Evolutionary conservation across 2,113 vertebrate species (phyloP).

Genomic region (Podilymbus podiceps): DNA sequence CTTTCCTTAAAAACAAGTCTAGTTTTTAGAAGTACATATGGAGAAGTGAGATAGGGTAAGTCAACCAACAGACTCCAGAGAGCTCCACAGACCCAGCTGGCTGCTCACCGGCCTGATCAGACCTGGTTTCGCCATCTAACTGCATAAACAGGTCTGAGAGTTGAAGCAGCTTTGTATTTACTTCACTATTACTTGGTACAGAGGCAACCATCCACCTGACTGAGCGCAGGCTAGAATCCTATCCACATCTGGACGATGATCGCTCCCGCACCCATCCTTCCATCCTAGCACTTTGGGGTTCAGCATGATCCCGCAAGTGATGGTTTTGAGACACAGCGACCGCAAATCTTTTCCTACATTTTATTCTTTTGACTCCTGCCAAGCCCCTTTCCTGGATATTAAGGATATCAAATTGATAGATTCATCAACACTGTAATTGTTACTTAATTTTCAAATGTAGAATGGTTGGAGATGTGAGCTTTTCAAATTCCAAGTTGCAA

Average conservation of each 20-base stretch:
- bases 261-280: not conserved
- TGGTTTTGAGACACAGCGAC: accelerated
- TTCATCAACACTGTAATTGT: not conserved
- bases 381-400: not conserved
- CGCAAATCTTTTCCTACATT: not conserved
- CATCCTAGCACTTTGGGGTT: not conserved
- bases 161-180: not conserved
- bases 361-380: not conserved
- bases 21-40: not conserved
- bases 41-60: not conserved
- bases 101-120: not conserved
- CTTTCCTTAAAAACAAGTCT: not conserved
- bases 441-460: not conserved
- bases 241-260: not conserved
- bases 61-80: not conserved
- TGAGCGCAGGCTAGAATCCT: not conserved
- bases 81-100: not conserved
- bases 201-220: not conserved
- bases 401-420: not conserved
- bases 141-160: not conserved
- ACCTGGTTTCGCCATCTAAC: not conserved
- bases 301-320: accelerated
- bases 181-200: not conserved
- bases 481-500: not conserved
- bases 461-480: not conserved